Conservation (phyloP, 2,888 invertebrate genomes). For the Torymus tubicola region DNA sequence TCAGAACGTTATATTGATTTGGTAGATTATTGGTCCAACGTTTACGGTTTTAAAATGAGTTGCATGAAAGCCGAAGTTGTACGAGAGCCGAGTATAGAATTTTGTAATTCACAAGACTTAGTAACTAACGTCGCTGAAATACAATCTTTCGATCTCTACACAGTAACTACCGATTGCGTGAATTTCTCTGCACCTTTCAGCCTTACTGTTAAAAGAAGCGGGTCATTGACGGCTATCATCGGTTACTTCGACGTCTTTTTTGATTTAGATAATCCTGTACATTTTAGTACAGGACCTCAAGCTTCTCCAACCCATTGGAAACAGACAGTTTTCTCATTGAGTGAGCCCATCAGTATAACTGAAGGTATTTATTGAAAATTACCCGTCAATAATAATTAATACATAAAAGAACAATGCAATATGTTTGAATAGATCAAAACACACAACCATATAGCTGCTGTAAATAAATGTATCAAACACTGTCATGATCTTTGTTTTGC, state of each 20-base stretch:
- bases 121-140: constrained; percentile 72
- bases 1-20: constrained; percentile 83
- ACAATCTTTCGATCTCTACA: constrained; percentile 83
- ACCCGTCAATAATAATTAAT: too few relatives aligned
- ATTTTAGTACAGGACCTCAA: constrained; percentile 88
- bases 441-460: too few relatives aligned
- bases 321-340: constrained; percentile 92
- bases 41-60: constrained; percentile 96
- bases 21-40: constrained; percentile 93
- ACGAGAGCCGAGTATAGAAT: constrained; percentile 85
- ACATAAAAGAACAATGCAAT: too few relatives aligned
- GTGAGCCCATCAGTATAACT: constrained; percentile 83
- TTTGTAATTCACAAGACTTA: constrained; percentile 74
- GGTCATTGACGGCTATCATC: constrained; percentile 87
- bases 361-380: constrained; percentile 77
- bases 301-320: constrained; percentile 93
- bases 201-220: constrained; percentile 81
- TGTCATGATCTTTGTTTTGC: too few relatives aligned
- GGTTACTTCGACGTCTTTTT: constrained; percentile 96
- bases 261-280: constrained; percentile 82
- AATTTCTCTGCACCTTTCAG: constrained; percentile 85
- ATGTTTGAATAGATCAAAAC: too few relatives aligned
- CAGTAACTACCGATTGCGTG: constrained; percentile 84
- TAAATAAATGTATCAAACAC: too few relatives aligned
- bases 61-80: constrained; percentile 91